Evolutionary conservation across 2,797 vertebrate genomes (phyloP), one percentile per base, ranked within the genome.

Genomic region (Lepus oiostolus): DNA sequence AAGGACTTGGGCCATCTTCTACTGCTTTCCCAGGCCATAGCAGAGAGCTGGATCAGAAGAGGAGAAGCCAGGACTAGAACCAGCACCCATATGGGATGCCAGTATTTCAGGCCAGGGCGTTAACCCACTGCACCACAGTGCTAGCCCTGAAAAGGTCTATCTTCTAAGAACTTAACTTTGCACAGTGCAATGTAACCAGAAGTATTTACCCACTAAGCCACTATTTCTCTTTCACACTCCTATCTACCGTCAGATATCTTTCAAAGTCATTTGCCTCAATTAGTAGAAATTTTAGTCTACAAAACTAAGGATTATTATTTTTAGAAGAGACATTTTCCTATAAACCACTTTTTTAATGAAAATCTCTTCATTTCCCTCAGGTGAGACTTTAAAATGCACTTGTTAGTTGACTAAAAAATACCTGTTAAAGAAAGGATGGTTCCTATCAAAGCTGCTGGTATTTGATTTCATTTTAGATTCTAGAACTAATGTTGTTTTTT

Each of bases 401-500:
- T 93, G 95, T 71, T 90, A 97, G 97, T 82, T 95, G 97, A 96
- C 93, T 87, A 93, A 91, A 42, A 97, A 95, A 95, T 97, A 92
- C 94, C 95, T 96, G 70, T 96, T 93, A 97, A 93, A 95, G 96
- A 92, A 96, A 94, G 87, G 32, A 96, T 93, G 96, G 94, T 65
- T 97, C 93, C 94, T 95, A 96, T 97, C 87, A 92, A 97, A 97
- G 97, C 97, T 97, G 96, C n/a, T 97, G 97, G 98, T 98, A 98
- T 96, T 96, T 96, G 97, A 98, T 98, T 98, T 98, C 98, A 98
- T 98, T 98, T 98, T 97, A 97, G 94, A 95, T 97, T 95, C 97
- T 95, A 95, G 95, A 98, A 97, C 96, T 96, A 91, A 96, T 90
- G 97, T 71, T 95, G 93, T 98, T 98, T 98, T 98, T 98, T 98